Evolutionary conservation across 2,888 invertebrate species (phyloP).

Genomic region (Schrankia costaestrigalis): DNA sequence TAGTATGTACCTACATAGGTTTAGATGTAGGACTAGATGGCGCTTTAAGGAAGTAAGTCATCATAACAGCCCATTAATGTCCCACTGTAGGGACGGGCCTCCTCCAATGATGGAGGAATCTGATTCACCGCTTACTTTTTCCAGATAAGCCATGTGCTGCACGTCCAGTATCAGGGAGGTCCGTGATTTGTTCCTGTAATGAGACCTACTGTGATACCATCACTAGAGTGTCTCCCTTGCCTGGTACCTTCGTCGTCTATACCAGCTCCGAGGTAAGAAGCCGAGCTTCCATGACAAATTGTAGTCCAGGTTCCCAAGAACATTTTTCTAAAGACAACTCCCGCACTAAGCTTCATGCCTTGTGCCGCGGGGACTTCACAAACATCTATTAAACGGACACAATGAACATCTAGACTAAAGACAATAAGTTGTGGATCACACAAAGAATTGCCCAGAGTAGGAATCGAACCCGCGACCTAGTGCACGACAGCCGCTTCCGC

Average conservation of each 20-base stretch:
- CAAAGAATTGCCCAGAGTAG: not conserved
- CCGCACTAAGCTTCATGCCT: not conserved
- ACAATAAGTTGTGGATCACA: not conserved
- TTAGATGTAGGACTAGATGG: too few relatives aligned
- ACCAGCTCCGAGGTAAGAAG: slow-evolving; percentile 30
- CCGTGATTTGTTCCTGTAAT: slow-evolving; percentile 62
- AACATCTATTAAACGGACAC: too few relatives aligned
- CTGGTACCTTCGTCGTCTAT: slow-evolving; percentile 22
- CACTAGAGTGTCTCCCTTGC: slow-evolving; percentile 37
- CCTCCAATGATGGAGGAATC: too few relatives aligned
- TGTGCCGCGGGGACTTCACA: too few relatives aligned
- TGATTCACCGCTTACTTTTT: not conserved
- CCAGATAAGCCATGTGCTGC: slow-evolving; percentile 42
- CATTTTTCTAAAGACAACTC: too few relatives aligned
- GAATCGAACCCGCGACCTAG: not conserved
- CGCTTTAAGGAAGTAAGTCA: too few relatives aligned
- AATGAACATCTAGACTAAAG: not conserved
- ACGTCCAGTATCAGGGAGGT: slow-evolving; percentile 25
- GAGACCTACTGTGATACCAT: slow-evolving; percentile 61
- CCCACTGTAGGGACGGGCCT: too few relatives aligned
- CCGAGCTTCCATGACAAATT: too few relatives aligned
- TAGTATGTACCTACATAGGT: too few relatives aligned
- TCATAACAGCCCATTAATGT: too few relatives aligned
- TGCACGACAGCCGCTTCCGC: too few relatives aligned
- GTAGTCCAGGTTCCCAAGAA: too few relatives aligned